Evolutionary conservation across 2,888 invertebrate genomes (phyloP), one percentile per base, ranked within the genome.

Genomic region (Hetaerina titia): DNA sequence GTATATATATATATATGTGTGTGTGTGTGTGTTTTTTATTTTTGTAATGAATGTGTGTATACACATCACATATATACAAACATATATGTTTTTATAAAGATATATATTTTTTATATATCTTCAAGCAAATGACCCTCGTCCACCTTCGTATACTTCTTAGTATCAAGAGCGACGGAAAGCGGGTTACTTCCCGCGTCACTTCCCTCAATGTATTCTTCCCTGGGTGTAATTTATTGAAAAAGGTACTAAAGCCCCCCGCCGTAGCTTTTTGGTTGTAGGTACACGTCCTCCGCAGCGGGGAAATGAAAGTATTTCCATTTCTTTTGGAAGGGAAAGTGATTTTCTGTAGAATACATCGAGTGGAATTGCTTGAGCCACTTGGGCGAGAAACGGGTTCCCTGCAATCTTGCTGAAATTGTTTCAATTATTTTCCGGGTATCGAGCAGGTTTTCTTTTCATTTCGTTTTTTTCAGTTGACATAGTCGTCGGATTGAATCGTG

Each of bases 361-460:
- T 31, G 25, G 31, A 81, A 81, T 81, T 81, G 81, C 11, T 81
- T 81, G 31, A 81, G 31, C 81, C 81, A 81, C 81, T 81, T 81
- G 25, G 81, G 25, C 7, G 31, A 11, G 81, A 81, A 31, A 81
- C n/a, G 81, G 31, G 81, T 15, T 22, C 15, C 11, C 25, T 31
- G 8, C 31, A 11, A 15, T 81, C 31, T 22, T 15, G 81, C 5
- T 31, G 81, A 31, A 81, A 81, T 81, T 31, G 31, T 81, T 81
- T 81, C 81, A 81, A 81, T 81, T 81, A 11, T 81, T 81, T 81
- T 81, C 81, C 81, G 13, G 2, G 81, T 15, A 31, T 31, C 31
- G 31, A 81, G 15, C 31, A 31, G 31, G 13, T 81, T 31, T 81
- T 81, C 81, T 81, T 81, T 81, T 2, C 81, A 81, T 81, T 81